Evolutionary conservation across 2,113 vertebrate species (phyloP), one percentile per base, ranked within the genome.

Genomic region (Craseonycteris thonglongyai): DNA sequence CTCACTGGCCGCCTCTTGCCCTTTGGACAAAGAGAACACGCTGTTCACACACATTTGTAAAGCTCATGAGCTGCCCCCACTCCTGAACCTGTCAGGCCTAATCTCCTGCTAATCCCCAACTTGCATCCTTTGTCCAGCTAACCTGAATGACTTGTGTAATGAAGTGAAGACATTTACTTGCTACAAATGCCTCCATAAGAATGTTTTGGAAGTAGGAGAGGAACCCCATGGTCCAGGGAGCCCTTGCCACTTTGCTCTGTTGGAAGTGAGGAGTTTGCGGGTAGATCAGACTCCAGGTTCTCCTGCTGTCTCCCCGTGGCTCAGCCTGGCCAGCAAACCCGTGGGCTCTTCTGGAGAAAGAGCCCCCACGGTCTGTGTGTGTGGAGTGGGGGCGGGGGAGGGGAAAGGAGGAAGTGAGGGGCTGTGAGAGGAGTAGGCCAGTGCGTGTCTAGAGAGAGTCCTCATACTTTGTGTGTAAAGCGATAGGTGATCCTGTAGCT

Each of bases 51-150:
- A 63, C 59, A 75, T 65, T 81, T 76, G 19, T 35, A n/a, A 58
- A 35, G 56, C 66, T n/a, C 19, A 75, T 21, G 1, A 3, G 88
- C 68, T 51, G 75, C 78, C 78, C 86, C 45, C 61, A 66, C 83
- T 69, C 71, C 63, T 68, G n/a, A n/a, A 89, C 86, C 87, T 78
- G 86, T 75, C 79, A 28, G 21, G 68, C 51, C 69, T 96, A 95
- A 96, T 93, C 96, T 65, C 61, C 35, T 56, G 47, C 69, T 96
- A 95, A 97, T 95, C 90, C 68, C 82, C 54, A 38, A 14, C 65
- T 54, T 0, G 30, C 71, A 83, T 71, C 71, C 89, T 95, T 94
- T 79, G 90, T 78, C 75, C 54, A 61, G 72, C 40, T 45, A 28
- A 19, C 72, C 83, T 40, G 51, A 95, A 87, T 91, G 87, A 78